Percentiles rank a stretch among this genome's conserved stretches.
Conservation (phyloP, 2,888 invertebrate genomes). For the Myathropa florea region DNA sequence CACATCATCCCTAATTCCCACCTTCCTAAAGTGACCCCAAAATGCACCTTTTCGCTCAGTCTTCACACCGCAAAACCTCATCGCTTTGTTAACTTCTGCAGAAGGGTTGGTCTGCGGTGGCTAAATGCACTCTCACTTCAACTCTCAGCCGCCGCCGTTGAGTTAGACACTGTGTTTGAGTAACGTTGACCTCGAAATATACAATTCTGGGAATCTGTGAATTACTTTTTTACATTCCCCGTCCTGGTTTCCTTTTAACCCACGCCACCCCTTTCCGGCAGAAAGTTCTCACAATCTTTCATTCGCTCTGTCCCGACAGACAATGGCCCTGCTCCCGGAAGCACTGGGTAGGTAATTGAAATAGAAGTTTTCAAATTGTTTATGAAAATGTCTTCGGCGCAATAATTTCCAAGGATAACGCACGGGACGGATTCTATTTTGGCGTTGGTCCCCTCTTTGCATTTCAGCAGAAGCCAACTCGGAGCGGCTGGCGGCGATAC, state of each 20-base stretch:
- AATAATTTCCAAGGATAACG: conserved; percentile 34
- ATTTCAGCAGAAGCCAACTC: too few relatives aligned
- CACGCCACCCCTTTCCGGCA: background rate
- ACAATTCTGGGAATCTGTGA: background rate
- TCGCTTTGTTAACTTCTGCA: background rate
- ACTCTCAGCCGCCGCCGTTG: background rate
- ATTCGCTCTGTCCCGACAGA: conserved; percentile 15
- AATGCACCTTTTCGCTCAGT: background rate
- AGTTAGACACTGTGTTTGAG: conserved; percentile 19
- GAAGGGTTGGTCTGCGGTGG: background rate
- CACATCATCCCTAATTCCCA: background rate
- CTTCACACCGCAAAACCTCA: background rate
- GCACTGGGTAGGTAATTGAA: conserved; percentile 52
- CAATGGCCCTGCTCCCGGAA: conserved; percentile 26
- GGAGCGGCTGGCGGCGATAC: background rate
- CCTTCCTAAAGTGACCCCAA: background rate
- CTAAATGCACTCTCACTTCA: conserved; percentile 18
- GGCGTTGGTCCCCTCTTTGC: too few relatives aligned
- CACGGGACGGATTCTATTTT: conserved; percentile 19
- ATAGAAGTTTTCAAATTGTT: conserved; percentile 65
- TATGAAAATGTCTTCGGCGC: conserved; percentile 53
- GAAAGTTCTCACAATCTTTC: conserved; percentile 39
- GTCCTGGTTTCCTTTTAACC: background rate
- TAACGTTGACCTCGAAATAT: conserved; percentile 60
- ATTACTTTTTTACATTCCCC: background rate